A percentile compares a stretch with the other conserved stretches of the same genome.
These are phyloP conservation scores for Celastrina argiolus DNA, from an alignment of 2,888 invertebrate genomes.

Conservation along the genomic window DNA sequence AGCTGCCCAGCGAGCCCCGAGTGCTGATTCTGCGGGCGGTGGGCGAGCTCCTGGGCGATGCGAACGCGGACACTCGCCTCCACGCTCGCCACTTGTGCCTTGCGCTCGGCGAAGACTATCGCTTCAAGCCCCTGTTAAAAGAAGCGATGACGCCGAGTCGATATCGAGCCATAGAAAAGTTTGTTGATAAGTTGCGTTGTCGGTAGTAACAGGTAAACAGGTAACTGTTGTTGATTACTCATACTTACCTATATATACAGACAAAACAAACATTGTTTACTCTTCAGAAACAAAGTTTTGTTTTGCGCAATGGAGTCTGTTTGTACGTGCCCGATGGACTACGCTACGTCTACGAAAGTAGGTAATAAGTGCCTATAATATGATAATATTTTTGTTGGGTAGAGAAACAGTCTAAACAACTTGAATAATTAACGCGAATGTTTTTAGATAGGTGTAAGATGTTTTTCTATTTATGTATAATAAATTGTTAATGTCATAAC, in stretches of 20 bases:
- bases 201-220: slow-evolving; percentile 39
- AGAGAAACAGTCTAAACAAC: too few species aligned
- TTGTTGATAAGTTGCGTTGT: slow-evolving; percentile 78
- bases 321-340: too few species aligned
- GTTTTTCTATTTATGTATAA: too few species aligned
- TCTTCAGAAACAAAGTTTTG: too few species aligned
- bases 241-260: too few species aligned
- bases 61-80: slow-evolving; percentile 89
- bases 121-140: slow-evolving; percentile 85
- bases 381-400: too few species aligned
- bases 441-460: too few species aligned
- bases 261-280: neutral
- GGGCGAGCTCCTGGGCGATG: slow-evolving; percentile 90
- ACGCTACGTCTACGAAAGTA: too few species aligned
- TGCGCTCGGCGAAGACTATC: slow-evolving; percentile 82
- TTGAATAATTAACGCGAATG: too few species aligned
- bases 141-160: slow-evolving; percentile 89
- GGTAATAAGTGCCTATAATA: too few species aligned
- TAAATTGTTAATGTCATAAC: too few species aligned
- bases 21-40: slow-evolving; percentile 88
- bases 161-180: slow-evolving; percentile 90
- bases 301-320: too few species aligned
- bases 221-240: neutral
- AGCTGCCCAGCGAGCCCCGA: slow-evolving; percentile 85
- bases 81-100: slow-evolving; percentile 88